Base-by-base conservation (phyloP, 2,113 vertebrate genomes). In the Prinia subflava region DNA sequence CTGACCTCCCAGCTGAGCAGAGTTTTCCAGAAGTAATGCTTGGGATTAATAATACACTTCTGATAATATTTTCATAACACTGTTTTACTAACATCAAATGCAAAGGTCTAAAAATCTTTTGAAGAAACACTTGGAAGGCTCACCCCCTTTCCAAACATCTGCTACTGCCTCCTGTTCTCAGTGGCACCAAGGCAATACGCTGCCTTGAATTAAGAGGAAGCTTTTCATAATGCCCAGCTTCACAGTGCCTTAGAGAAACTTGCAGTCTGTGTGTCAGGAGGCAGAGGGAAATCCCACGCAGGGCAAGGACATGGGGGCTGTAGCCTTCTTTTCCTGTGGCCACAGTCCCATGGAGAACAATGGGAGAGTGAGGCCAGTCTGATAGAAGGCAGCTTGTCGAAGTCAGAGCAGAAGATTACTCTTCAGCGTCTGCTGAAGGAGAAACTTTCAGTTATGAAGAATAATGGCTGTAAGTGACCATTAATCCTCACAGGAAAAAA, bases 351-450 rank as follows among this genome's bases (percentile, higher is more conserved):
- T 19, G 76, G 91, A 97, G 87, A 96, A 95, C 87, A 93, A 94
- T 79, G 90, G 83, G 71, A 79, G 49, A 70, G 52, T 81, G 73
- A 93, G 92, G 63, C 59, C 90, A 82, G 52, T 62, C 55, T 80
- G 88, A 93, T 1, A 62, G 84, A 75, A 95, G 83, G 60, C 85
- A 91, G 82, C 80, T 75, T 91, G 91, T 88, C 3, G 2, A 88
- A 93, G 71, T 92, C 84, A 67, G 75, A 64, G 79, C 42, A 92
- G 92, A 92, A 93, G 87, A 95, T 93, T 86, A 87, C 79, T 96
- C 85, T 92, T 92, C 83, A 95, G 95, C 27, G 1, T 91, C 75
- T 93, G 91, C 83, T 88, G 95, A 94, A 94, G 95, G 95, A 97
- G 95, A 96, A 97, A 96, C 79, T 94, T 96, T 90, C 24, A 0